Conservation (phyloP, 2,888 invertebrate species). For the Reticulitermes lucifugus region DNA sequence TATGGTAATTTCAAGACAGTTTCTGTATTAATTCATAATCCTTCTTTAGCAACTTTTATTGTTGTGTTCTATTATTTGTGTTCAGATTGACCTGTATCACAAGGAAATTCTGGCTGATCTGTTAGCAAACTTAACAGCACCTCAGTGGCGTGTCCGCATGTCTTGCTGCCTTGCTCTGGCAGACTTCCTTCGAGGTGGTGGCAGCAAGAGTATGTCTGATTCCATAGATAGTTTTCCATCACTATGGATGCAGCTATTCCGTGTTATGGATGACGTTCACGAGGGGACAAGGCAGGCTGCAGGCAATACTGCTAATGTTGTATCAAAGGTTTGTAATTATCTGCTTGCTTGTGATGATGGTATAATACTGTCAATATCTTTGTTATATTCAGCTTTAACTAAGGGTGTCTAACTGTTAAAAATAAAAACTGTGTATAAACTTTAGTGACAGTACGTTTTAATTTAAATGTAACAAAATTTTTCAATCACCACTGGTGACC, state of each 20-base stretch:
- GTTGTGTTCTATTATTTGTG: background rate
- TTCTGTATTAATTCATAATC: too few relatives aligned
- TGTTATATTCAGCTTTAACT: too few relatives aligned
- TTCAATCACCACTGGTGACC: too few relatives aligned
- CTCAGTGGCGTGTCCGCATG: conserved; percentile 90
- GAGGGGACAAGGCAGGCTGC: conserved; percentile 85
- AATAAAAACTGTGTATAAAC: too few relatives aligned
- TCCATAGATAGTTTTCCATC: conserved; percentile 64
- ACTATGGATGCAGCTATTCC: conserved; percentile 85
- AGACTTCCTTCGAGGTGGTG: conserved; percentile 80
- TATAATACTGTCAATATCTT: too few relatives aligned
- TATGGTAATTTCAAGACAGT: too few relatives aligned
- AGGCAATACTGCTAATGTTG: conserved; percentile 74
- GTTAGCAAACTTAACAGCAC: conserved; percentile 81
- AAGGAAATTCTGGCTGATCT: conserved; percentile 85
- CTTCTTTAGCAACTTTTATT: too few relatives aligned
- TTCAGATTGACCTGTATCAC: conserved; percentile 83
- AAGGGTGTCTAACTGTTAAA: too few relatives aligned
- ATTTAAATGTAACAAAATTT: too few relatives aligned
- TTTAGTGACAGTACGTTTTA: too few relatives aligned
- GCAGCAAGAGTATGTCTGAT: conserved; percentile 52
- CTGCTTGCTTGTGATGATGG: too few relatives aligned
- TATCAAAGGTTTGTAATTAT: conserved; percentile 75
- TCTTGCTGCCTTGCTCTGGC: conserved; percentile 90
- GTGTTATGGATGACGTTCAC: conserved; percentile 96